These are phyloP conservation scores for Grus americana DNA, from an alignment of 2,113 vertebrate genomes.

Conservation along the genomic window DNA sequence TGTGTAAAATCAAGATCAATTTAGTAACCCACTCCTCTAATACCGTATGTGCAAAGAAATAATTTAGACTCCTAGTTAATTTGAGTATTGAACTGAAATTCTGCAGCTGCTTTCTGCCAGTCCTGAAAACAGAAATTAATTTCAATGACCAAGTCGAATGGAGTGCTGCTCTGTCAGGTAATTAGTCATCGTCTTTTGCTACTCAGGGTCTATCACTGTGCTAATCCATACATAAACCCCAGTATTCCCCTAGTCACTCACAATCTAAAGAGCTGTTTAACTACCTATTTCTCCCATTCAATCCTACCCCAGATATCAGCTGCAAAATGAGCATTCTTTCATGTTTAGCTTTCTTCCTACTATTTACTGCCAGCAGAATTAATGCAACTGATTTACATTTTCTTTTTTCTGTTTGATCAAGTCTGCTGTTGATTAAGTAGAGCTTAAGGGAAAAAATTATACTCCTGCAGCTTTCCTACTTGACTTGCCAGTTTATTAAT, in stretches of 20 bases:
- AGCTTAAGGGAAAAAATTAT: conserved; percentile 71
- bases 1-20: conserved; percentile 77
- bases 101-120: conserved; percentile 84
- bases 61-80: conserved; percentile 85
- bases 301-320: conserved; percentile 28
- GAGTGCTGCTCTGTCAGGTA: conserved; percentile 91
- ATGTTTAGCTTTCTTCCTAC: conserved; percentile 69
- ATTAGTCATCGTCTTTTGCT: conserved; percentile 93
- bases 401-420: conserved; percentile 74
- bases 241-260: conserved; percentile 76
- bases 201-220: conserved; percentile 87
- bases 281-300: conserved; percentile 69
- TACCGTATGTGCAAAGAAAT: conserved; percentile 76
- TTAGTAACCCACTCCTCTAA: conserved; percentile 77
- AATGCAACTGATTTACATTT: conserved; percentile 78
- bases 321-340: conserved; percentile 63
- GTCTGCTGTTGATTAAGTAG: conserved; percentile 79
- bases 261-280: conserved; percentile 77
- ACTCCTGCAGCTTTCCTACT: conserved; percentile 70
- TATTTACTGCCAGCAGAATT: conserved; percentile 73
- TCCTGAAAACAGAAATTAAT: conserved; percentile 89
- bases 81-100: conserved; percentile 87
- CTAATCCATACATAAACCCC: conserved; percentile 91
- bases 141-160: conserved; percentile 89
- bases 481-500: conserved; percentile 83